These are phyloP conservation scores for Cricetomys ansorgei DNA, from an alignment of 2,113 vertebrate species.

Conservation along the genomic window DNA sequence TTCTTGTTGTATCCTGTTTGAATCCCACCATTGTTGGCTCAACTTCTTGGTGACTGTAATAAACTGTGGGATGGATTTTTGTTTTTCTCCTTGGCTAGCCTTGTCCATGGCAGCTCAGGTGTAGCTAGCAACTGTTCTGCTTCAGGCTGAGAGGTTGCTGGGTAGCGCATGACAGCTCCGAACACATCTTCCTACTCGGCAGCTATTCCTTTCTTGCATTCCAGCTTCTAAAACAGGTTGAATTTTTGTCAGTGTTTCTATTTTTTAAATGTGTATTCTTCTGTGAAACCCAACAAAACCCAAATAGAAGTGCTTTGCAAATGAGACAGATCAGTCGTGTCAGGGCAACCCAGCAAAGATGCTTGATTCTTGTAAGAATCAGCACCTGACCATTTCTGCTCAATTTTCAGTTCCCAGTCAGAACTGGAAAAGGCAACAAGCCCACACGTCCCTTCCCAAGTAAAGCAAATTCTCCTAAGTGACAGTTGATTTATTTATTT, in stretches of 20 bases:
- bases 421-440: slow-evolving; percentile 11
- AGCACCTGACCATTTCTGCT: not conserved
- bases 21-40: not conserved
- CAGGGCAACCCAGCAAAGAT: slow-evolving; percentile 30
- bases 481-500: too few species aligned
- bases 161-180: not conserved
- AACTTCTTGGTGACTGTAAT: not conserved
- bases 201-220: not conserved
- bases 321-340: slow-evolving; percentile 43
- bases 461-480: not conserved
- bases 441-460: not conserved
- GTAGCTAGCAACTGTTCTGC: not conserved
- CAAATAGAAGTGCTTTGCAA: slow-evolving; percentile 64
- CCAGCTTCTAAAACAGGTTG: not conserved
- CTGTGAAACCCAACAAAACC: slow-evolving; percentile 63
- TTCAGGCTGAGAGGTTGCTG: not conserved
- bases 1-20: not conserved
- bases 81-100: not conserved
- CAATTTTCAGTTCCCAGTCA: slow-evolving; percentile 34
- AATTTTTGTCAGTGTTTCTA: slow-evolving; percentile 18
- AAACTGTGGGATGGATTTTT: not conserved
- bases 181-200: not conserved
- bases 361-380: slow-evolving; percentile 39
- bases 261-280: not conserved
- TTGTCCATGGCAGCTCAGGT: not conserved